A percentile compares a stretch with the other conserved stretches of the same genome.
These are phyloP conservation scores for Hippocampus abdominalis DNA, from an alignment of 2,113 vertebrate genomes.

Conservation along the genomic window DNA sequence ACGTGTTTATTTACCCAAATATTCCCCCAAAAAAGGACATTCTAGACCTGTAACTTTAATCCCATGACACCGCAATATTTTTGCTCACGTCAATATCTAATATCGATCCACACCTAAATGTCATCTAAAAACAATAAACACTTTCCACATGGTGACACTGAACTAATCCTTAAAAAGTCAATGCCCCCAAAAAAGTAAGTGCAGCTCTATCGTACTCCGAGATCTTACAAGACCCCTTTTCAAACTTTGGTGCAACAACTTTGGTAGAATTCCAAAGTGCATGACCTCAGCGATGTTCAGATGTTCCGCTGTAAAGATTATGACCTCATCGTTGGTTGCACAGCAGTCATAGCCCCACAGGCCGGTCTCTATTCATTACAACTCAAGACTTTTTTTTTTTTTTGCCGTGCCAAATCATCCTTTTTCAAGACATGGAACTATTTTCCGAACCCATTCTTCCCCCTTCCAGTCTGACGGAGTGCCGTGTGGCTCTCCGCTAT, in stretches of 20 bases:
- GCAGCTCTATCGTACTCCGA: too few species aligned
- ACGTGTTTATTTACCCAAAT: too few species aligned
- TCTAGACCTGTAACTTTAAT: too few species aligned
- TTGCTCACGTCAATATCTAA: too few species aligned
- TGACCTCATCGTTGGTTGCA: neutral
- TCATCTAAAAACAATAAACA: too few species aligned
- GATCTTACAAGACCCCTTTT: too few species aligned
- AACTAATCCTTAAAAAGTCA: too few species aligned
- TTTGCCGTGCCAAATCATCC: constrained; percentile 4
- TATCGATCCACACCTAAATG: too few species aligned
- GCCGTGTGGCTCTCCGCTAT: constrained; percentile 50
- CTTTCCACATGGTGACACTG: too few species aligned
- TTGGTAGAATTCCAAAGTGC: neutral
- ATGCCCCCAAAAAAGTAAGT: too few species aligned
- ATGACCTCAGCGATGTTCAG: neutral
- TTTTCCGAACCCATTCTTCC: constrained; percentile 13
- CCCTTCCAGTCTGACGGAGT: constrained; percentile 52
- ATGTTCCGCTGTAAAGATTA: neutral
- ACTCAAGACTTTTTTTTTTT: neutral
- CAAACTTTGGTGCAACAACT: neutral
- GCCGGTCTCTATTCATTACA: neutral
- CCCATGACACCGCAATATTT: too few species aligned
- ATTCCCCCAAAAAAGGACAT: too few species aligned
- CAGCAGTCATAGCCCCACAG: neutral
- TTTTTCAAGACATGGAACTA: constrained; percentile 22